phyloP scores from a whole-genome alignment of 2,888 invertebrate genomes.

The Pyralis farinalis region DNA sequence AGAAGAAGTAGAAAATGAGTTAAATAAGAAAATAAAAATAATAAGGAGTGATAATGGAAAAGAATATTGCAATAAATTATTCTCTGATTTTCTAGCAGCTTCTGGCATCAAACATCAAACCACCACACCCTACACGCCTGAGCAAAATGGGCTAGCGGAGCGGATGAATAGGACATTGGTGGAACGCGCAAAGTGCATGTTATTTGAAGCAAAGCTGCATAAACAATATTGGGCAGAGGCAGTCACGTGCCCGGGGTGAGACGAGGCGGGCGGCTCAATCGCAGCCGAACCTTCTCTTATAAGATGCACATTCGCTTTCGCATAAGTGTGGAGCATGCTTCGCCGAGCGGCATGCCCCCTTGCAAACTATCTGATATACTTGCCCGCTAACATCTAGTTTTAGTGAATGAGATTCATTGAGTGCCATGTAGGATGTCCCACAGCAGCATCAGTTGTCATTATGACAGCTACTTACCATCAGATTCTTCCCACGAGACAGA shows the following conservation, averaged over 20 bases:
- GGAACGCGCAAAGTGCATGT: too few relatives aligned
- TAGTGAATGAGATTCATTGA: slow-evolving; percentile 58
- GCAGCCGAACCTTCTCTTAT: slow-evolving; percentile 74
- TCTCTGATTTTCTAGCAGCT: too few relatives aligned
- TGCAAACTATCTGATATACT: slow-evolving; percentile 45
- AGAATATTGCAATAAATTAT: too few relatives aligned
- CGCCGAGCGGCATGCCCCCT: slow-evolving; percentile 66
- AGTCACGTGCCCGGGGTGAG: slow-evolving; percentile 81
- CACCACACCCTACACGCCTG: too few relatives aligned
- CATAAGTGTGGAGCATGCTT: slow-evolving; percentile 74
- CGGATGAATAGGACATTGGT: too few relatives aligned
- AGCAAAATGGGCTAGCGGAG: too few relatives aligned
- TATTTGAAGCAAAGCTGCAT: slow-evolving; percentile 65
- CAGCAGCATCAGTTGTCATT: slow-evolving; percentile 76
- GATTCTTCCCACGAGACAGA: slow-evolving; percentile 76
- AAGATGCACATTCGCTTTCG: slow-evolving; percentile 75
- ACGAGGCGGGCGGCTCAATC: slow-evolving; percentile 70
- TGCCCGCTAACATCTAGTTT: slow-evolving; percentile 48
- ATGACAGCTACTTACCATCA: slow-evolving; percentile 74
- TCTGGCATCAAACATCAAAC: too few relatives aligned
- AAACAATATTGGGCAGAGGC: slow-evolving; percentile 60
- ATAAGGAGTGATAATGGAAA: too few relatives aligned
- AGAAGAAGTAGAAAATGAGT: too few relatives aligned
- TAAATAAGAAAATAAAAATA: too few relatives aligned
- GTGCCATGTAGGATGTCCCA: slow-evolving; percentile 80